Evolutionary conservation across 2,888 invertebrate genomes (phyloP).

Genomic region (Stenchaetothrips biformis): DNA sequence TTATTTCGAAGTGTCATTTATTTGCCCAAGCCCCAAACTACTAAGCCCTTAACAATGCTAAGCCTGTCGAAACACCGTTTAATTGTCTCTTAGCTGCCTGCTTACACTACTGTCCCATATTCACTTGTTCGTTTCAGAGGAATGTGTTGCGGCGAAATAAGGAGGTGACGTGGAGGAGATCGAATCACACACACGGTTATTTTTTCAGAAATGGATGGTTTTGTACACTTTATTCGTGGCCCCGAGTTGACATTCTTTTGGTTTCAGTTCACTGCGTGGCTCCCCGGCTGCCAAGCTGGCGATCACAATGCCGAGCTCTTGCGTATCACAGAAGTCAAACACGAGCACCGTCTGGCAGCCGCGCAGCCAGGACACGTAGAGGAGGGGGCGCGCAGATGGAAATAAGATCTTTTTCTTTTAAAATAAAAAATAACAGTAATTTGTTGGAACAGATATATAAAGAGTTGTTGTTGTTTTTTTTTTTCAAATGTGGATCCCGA

Average conservation of each 20-base stretch:
- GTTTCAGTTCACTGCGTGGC: background rate
- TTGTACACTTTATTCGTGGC: conserved; percentile 15
- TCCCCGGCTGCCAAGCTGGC: background rate
- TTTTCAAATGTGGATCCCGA: conserved; percentile 7
- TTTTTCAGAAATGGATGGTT: conserved; percentile 6
- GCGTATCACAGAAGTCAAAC: background rate
- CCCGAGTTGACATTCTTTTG: conserved; percentile 3
- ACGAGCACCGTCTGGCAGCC: background rate
- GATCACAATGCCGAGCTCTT: background rate
- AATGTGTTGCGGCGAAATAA: background rate
- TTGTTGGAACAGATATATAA: conserved; percentile 4
- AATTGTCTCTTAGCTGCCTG: background rate
- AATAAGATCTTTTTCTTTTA: background rate
- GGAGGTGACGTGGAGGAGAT: background rate
- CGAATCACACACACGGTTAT: background rate
- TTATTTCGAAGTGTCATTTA: background rate
- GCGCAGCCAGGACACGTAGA: background rate
- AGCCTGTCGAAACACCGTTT: background rate
- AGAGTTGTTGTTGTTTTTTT: background rate
- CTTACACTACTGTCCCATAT: background rate
- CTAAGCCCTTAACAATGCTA: background rate
- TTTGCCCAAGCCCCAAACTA: background rate
- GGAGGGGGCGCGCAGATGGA: conserved; percentile 1
- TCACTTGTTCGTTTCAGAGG: background rate
- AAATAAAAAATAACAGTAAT: conserved; percentile 20